Base-by-base conservation (phyloP, 1,140 invertebrate species). In the Cotesia chilonis region DNA sequence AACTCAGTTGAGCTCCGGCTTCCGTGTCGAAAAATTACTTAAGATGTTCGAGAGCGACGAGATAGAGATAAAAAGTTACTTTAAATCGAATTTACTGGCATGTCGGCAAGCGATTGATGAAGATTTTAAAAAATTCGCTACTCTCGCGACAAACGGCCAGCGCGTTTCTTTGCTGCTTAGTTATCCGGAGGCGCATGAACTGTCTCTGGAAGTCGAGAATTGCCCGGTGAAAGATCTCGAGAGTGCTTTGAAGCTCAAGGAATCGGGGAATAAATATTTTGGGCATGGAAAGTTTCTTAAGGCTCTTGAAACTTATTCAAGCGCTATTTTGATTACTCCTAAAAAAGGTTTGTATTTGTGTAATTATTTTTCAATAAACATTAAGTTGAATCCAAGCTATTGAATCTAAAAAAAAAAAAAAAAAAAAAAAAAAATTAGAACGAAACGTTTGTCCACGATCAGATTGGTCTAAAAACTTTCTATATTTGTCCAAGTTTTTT, bases 221-320 rank as follows among this genome's bases (percentile, higher is more conserved):
- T 61, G 72, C 12, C 71, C 64, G 17, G 76, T 78, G 63, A 96
- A 96, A 85, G 88, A 90, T 82, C 80, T 87, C 6, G 85, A 90
- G 68, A 88, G 89, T 78, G 91, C 94, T 1, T 83, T 89, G 17
- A 82, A 88, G 67, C 83, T 92, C 4, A 94, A 96, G 83, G 89
- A 92, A 63, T 87, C 90, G 71, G 96, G 95, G 14, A 97, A 97
- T 80, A 88, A 88, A 60, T 90, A 89, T 35, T 97, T 96, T 76
- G 91, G 93, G 76, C 90, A 89, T 74, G 92, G 92, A 68, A 90
- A 94, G 77, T 95, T 92, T 87, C 74, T 85, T n/a, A 90, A 90
- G 76, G 93, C 96, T 1, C 84, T 95, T 75, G 84, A 91, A 28
- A 84, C 89, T 4, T 98, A 97, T 84, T 94, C 91, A 60, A 88